These are phyloP conservation scores for Megaceryle alcyon DNA, from an alignment of 2,797 vertebrate species.

Conservation along the genomic window DNA sequence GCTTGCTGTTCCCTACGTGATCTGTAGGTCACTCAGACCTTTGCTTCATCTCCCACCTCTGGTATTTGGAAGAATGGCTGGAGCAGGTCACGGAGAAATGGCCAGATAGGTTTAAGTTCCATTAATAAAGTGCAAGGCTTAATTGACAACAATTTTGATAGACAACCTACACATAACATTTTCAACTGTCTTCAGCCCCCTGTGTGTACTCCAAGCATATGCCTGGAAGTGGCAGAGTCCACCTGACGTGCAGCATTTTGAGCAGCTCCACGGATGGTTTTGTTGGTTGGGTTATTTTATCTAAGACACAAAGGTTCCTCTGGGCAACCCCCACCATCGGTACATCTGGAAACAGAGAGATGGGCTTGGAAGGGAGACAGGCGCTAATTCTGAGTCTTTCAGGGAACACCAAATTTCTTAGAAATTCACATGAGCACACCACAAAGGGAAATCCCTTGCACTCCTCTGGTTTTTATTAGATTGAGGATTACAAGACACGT, in stretches of 20 bases:
- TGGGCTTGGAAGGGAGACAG: neutral
- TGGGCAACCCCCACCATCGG: neutral
- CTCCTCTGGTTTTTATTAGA: neutral
- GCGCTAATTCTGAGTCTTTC: neutral
- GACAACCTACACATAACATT: neutral
- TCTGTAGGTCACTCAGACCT: neutral
- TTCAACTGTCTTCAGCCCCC: neutral
- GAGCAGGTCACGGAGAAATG: neutral
- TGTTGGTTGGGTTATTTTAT: neutral
- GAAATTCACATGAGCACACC: neutral
- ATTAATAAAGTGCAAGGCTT: neutral
- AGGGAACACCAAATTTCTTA: neutral
- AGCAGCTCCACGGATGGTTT: neutral
- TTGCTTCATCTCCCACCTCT: neutral
- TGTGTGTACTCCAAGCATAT: neutral
- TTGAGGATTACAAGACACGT: neutral
- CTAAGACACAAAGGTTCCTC: neutral
- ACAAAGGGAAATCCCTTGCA: neutral
- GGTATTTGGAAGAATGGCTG: neutral
- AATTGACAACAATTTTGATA: neutral
- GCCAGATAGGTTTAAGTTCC: neutral
- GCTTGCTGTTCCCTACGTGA: neutral
- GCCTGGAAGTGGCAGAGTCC: neutral
- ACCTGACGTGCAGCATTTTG: rapidly evolving
- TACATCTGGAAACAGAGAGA: neutral